Conservation (phyloP, 2,888 invertebrate genomes). For the Spicauda simplicius region DNA sequence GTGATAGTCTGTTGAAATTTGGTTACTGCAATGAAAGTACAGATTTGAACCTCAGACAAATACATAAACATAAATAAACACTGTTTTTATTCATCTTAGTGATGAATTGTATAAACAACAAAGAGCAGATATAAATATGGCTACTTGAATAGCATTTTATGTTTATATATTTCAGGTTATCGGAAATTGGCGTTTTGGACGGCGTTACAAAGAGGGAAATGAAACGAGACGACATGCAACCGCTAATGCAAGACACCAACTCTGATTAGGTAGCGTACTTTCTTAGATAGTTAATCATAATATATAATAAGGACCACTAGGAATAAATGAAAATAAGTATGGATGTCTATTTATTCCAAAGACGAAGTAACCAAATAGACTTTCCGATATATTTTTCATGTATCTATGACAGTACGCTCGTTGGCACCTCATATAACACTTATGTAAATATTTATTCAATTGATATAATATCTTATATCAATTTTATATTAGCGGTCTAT, state of each 20-base stretch:
- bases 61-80: no score
- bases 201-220: slow-evolving; percentile 70
- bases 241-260: slow-evolving; percentile 69
- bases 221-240: slow-evolving; percentile 73
- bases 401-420: background rate
- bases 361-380: background rate
- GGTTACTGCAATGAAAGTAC: no score
- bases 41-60: no score
- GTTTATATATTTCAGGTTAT: slow-evolving; percentile 57
- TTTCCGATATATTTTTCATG: background rate
- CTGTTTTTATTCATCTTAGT: no score
- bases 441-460: background rate
- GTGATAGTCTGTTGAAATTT: no score
- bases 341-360: background rate
- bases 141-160: background rate
- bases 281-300: background rate
- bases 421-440: no score
- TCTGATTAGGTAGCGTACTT: slow-evolving; percentile 45
- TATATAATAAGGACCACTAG: background rate
- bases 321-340: background rate
- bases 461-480: background rate
- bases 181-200: slow-evolving; percentile 75
- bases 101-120: no score
- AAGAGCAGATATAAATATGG: background rate
- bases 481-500: background rate